Conservation (phyloP, 2,888 invertebrate species). For the Drosophila paracracens region DNA sequence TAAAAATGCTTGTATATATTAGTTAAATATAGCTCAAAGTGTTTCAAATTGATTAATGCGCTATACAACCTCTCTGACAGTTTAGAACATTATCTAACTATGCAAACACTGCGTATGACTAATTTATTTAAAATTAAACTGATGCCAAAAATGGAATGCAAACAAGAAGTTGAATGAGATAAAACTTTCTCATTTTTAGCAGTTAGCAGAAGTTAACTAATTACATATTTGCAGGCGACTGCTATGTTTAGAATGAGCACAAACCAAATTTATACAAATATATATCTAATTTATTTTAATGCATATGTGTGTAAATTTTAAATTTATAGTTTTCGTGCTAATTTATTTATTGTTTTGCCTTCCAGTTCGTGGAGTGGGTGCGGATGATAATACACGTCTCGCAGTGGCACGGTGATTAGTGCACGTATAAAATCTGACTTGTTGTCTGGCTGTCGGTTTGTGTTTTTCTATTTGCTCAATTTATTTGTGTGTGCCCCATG, state of each 20-base stretch:
- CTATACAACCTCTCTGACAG: slow-evolving; percentile 13
- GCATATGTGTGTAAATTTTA: slow-evolving; percentile 17
- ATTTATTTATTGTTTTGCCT: slow-evolving; percentile 39
- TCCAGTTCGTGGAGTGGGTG: slow-evolving; percentile 35
- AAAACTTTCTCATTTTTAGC: slow-evolving; percentile 4
- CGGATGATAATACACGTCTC: slow-evolving; percentile 16
- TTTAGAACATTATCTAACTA: slow-evolving; percentile 17
- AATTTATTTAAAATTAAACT: slow-evolving; percentile 10
- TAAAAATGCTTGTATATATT: slow-evolving; percentile 29
- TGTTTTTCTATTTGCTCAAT: slow-evolving; percentile 45
- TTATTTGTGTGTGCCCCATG: slow-evolving; percentile 41
- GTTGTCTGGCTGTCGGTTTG: slow-evolving; percentile 44
- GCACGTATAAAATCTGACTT: slow-evolving; percentile 45
- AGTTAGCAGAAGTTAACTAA: slow-evolving; percentile 22
- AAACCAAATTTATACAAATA: not conserved
- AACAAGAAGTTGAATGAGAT: not conserved
- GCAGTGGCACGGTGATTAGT: slow-evolving; percentile 42
- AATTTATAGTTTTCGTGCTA: slow-evolving; percentile 35
- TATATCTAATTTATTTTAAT: not conserved
- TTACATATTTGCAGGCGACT: slow-evolving; percentile 8
- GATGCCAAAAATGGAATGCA: not conserved
- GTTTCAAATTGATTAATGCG: slow-evolving; percentile 26
- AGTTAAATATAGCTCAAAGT: slow-evolving; percentile 30
- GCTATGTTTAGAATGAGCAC: slow-evolving; percentile 1
- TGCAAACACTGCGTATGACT: slow-evolving; percentile 22